These are phyloP conservation scores for Xiphorhynchus erythropygius DNA, from an alignment of 2,797 vertebrate genomes.

Conservation along the genomic window DNA sequence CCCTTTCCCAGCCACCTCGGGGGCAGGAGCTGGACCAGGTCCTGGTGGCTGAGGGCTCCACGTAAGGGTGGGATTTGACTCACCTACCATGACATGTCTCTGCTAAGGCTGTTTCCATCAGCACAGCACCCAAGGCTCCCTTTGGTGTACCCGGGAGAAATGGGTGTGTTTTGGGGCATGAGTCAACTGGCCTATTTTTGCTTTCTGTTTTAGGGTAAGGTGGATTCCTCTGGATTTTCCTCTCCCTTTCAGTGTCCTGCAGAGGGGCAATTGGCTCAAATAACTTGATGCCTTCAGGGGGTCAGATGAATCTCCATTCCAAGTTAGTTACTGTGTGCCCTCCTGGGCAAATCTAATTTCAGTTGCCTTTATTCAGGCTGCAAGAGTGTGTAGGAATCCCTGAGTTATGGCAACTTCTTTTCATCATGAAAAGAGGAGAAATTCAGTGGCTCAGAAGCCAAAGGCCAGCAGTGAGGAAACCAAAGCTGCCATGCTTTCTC, in stretches of 20 bases:
- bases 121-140: not conserved
- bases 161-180: constrained; percentile 3
- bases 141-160: not conserved
- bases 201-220: not conserved
- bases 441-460: not conserved
- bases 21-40: not conserved
- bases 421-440: not conserved
- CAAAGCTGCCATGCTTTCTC: not conserved
- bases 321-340: not conserved
- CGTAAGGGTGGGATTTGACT: not conserved
- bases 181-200: not conserved
- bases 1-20: rapidly evolving
- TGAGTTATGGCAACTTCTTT: not conserved
- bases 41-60: not conserved
- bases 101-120: not conserved
- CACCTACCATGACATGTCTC: not conserved
- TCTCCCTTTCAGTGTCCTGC: not conserved
- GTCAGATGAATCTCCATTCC: not conserved
- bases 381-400: not conserved
- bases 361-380: not conserved
- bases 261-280: not conserved
- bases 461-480: not conserved
- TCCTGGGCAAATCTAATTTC: not conserved
- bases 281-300: not conserved
- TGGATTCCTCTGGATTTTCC: constrained; percentile 5